Evolutionary conservation across 2,888 invertebrate genomes (phyloP).

Genomic region (Neuroscelio doddi): DNA sequence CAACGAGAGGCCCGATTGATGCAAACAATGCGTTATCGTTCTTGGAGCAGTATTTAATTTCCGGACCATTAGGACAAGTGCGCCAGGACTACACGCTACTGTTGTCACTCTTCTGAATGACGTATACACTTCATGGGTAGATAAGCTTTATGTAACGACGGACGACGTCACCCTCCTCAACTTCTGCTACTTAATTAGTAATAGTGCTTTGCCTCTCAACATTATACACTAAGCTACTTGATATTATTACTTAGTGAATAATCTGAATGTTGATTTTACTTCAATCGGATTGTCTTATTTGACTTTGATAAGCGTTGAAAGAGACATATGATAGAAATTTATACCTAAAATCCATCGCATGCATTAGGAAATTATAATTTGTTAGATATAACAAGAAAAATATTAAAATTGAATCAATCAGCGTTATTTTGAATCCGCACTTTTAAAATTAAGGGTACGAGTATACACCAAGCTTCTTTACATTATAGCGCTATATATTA

Average conservation of each 20-base stretch:
- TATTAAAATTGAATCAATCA: no score
- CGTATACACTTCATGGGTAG: slow-evolving; percentile 28
- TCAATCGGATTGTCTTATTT: no score
- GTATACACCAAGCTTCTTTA: no score
- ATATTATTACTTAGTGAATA: slow-evolving; percentile 21
- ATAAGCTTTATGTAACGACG: slow-evolving; percentile 26
- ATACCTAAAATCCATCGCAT: no score
- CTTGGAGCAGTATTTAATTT: slow-evolving; percentile 61
- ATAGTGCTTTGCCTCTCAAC: slow-evolving; percentile 24
- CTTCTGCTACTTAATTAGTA: slow-evolving; percentile 26
- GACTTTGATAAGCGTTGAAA: no score
- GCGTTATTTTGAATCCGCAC: no score
- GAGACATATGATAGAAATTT: no score
- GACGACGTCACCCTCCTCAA: slow-evolving; percentile 28
- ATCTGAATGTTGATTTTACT: neutral
- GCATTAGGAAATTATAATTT: no score
- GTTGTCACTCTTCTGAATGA: slow-evolving; percentile 52
- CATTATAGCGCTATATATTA: no score
- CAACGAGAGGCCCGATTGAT: slow-evolving; percentile 20
- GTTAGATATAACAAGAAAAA: no score
- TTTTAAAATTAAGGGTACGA: no score
- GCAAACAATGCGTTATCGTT: slow-evolving; percentile 42
- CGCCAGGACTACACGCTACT: slow-evolving; percentile 39
- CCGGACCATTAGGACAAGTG: slow-evolving; percentile 49
- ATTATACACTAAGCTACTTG: slow-evolving; percentile 17